Evolutionary conservation across 1,140 invertebrate genomes (phyloP).

Genomic region (Drosophila kepulauana): DNA sequence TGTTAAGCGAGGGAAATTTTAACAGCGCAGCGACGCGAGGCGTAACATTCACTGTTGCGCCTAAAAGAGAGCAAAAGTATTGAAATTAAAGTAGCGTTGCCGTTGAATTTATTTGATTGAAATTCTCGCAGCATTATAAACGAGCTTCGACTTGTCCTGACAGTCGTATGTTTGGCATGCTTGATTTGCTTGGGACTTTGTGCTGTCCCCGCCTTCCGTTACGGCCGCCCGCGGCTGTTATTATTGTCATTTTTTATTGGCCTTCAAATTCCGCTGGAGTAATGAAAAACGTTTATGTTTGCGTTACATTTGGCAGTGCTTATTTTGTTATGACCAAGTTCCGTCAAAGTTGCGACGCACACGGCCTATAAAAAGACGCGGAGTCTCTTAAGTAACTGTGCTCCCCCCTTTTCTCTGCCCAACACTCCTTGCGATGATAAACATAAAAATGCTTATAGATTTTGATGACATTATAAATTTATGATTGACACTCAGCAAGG

Average conservation of each 20-base stretch:
- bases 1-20: constrained; percentile 67
- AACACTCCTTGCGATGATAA: constrained; percentile 2
- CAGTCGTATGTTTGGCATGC: constrained; percentile 5
- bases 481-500: constrained; percentile 49
- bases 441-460: constrained; percentile 63
- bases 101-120: constrained; percentile 62
- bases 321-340: constrained; percentile 62
- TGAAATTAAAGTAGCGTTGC: constrained; percentile 47
- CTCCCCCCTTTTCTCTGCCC: not conserved
- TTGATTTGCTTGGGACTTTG: constrained; percentile 27
- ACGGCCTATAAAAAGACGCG: constrained; percentile 57
- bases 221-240: constrained; percentile 15
- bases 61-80: constrained; percentile 11
- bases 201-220: not conserved
- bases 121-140: constrained; percentile 47
- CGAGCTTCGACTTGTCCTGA: not conserved
- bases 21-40: constrained; percentile 27
- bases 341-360: constrained; percentile 61
- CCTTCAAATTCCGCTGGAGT: constrained; percentile 66
- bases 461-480: constrained; percentile 71
- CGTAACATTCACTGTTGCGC: constrained; percentile 7
- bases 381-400: constrained; percentile 37
- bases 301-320: constrained; percentile 57
- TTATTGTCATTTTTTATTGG: constrained; percentile 81
- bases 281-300: constrained; percentile 81